phyloP scores from a whole-genome alignment of 1,140 invertebrate species.

The Leptopilina boulardi region DNA sequence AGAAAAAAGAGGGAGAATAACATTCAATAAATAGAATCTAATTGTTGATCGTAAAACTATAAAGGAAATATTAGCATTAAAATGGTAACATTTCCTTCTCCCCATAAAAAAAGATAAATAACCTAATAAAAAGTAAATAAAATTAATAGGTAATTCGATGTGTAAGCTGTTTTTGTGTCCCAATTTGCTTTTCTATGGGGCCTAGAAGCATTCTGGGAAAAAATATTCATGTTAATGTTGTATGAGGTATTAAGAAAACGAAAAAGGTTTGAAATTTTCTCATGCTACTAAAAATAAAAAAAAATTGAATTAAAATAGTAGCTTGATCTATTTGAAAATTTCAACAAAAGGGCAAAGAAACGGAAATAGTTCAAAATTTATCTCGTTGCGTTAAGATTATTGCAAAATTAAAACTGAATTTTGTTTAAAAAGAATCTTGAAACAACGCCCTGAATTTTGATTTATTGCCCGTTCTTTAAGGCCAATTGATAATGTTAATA shows the following conservation, averaged over 20 bases:
- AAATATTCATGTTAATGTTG: slow-evolving; percentile 64
- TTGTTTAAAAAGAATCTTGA: slow-evolving; percentile 43
- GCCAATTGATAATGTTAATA: slow-evolving; percentile 56
- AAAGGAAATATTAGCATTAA: slow-evolving; percentile 32
- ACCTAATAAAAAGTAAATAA: not conserved
- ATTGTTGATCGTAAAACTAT: slow-evolving; percentile 42
- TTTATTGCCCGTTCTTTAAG: slow-evolving; percentile 49
- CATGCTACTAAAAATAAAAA: slow-evolving; percentile 33
- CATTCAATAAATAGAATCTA: slow-evolving; percentile 34
- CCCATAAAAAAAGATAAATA: slow-evolving; percentile 29
- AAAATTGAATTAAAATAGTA: not conserved
- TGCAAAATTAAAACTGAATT: slow-evolving; percentile 43
- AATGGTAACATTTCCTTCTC: slow-evolving; percentile 33
- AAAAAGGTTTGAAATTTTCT: slow-evolving; percentile 56
- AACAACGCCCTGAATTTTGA: slow-evolving; percentile 61
- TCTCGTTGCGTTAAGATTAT: slow-evolving; percentile 54
- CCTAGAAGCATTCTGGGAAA: slow-evolving; percentile 65
- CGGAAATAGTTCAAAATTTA: slow-evolving; percentile 62
- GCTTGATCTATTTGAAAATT: slow-evolving; percentile 58
- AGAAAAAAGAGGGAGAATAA: not conserved
- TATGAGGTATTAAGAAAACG: slow-evolving; percentile 51
- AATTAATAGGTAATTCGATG: slow-evolving; percentile 64
- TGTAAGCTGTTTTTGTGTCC: slow-evolving; percentile 54
- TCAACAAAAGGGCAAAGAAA: slow-evolving; percentile 39
- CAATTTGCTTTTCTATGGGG: slow-evolving; percentile 64